Evolutionary conservation across 1,140 invertebrate genomes (phyloP).

Genomic region (Musca domestica): DNA sequence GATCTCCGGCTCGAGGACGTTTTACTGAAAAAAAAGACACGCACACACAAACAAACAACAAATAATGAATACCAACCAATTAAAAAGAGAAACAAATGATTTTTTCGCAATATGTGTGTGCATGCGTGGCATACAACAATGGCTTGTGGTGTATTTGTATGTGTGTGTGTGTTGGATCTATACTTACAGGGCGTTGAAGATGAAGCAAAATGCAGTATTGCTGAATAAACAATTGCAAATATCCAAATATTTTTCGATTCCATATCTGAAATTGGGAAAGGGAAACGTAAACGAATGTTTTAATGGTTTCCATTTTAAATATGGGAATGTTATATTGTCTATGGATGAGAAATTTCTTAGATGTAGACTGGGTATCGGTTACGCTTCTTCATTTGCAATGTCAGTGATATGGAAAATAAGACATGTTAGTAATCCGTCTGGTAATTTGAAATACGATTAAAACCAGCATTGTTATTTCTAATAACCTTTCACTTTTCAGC

Average conservation of each 20-base stretch:
- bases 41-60: background rate
- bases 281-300: too few species aligned
- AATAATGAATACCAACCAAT: background rate
- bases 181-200: slow-evolving; percentile 49
- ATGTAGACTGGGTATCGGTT: too few species aligned
- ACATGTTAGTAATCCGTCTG: too few species aligned
- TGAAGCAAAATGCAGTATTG: slow-evolving; percentile 47
- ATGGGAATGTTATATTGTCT: too few species aligned
- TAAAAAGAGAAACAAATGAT: background rate
- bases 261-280: slow-evolving; percentile 39
- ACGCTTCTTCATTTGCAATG: too few species aligned
- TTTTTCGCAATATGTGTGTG: background rate
- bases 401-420: too few species aligned
- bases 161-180: background rate
- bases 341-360: too few species aligned
- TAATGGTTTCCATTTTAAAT: too few species aligned
- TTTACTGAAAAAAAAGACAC: slow-evolving; percentile 38
- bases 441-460: too few species aligned
- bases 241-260: slow-evolving; percentile 52
- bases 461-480: too few species aligned
- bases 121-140: background rate
- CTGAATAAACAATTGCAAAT: slow-evolving; percentile 50
- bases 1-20: slow-evolving; percentile 51
- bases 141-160: background rate
- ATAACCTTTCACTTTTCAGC: too few species aligned